Evolutionary conservation across 2,797 vertebrate genomes (phyloP), one percentile per base, ranked within the genome.

Genomic region (Etheostoma perlongum): DNA sequence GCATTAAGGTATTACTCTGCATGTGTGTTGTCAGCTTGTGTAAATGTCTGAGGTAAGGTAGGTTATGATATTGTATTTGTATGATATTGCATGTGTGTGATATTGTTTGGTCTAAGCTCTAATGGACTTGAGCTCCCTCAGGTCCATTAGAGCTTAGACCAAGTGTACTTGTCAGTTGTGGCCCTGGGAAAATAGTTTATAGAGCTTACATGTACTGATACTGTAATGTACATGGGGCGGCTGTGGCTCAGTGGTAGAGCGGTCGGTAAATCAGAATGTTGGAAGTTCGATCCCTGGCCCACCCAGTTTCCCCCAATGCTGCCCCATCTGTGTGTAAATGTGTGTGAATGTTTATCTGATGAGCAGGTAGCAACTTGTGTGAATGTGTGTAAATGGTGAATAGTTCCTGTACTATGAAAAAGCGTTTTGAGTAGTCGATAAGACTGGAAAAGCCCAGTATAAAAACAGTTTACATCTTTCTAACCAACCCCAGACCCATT

Each of bases 1-100:
- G 97, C 84, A 96, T 99, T 92, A 99, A 99, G 96, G 98, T 90
- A 57, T 36, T 2, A n/a, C 16, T 51, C 0, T 53, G 19, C 64
- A 19, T 59, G 18, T 61, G 47, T 55, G 62, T 64, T 70, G n/a
- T 55, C 12, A n/a, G 49, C 44, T 42, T 30, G 9, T n/a, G 27
- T 27, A n/a, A 64, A 33, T 9, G 1, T 25, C 36, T 21, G 4
- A 54, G 18, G 4, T 58, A 7, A 23, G 53, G 23, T 42, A 21
- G 51, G 58, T 49, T 30, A 42, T 16, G 27, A 67, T 61, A 11
- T 49, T 40, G 13, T 59, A 14, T 62, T 25, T 51, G 27, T 54
- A 46, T 33, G 49, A 40, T 60, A 27, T 36, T 51, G 27, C n/a
- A n/a, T 62, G 33, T 51, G 27, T 54, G 49, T 33, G 49, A 40